phyloP scores from a whole-genome alignment of 2,888 invertebrate species.

The Liopterus haemorrhoidalis region DNA sequence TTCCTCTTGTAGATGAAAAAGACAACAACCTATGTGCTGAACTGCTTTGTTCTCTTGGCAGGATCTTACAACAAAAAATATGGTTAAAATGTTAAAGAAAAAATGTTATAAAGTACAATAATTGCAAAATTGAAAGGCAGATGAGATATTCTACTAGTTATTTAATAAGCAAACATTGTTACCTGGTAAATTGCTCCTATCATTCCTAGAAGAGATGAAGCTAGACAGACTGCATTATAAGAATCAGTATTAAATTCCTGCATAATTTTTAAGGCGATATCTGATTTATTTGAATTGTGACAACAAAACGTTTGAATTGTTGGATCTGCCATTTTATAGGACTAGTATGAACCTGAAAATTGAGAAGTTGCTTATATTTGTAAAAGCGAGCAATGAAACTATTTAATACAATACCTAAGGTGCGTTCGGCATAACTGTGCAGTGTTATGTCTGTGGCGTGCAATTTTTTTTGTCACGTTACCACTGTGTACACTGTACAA shows the following conservation, averaged over 20 bases:
- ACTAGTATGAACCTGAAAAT: not conserved
- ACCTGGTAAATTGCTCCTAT: slow-evolving; percentile 74
- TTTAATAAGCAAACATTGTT: slow-evolving; percentile 28
- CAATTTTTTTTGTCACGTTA: no score
- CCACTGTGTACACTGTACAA: no score
- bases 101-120: not conserved
- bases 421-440: no score
- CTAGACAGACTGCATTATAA: slow-evolving; percentile 67
- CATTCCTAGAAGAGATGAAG: slow-evolving; percentile 68
- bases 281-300: slow-evolving; percentile 57
- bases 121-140: not conserved
- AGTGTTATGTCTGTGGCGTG: no score
- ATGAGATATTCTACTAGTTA: slow-evolving; percentile 1
- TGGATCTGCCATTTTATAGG: slow-evolving; percentile 65
- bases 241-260: slow-evolving; percentile 67
- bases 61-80: slow-evolving; percentile 49
- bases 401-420: no score
- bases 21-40: slow-evolving; percentile 52
- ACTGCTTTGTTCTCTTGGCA: slow-evolving; percentile 54
- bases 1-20: slow-evolving; percentile 57
- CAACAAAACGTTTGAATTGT: slow-evolving; percentile 80
- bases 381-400: not conserved
- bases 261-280: slow-evolving; percentile 61
- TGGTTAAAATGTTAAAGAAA: not conserved
- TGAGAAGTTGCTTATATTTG: not conserved